These are phyloP conservation scores for Manis crassicaudata DNA, from an alignment of 2,797 vertebrate genomes.

Conservation along the genomic window DNA sequence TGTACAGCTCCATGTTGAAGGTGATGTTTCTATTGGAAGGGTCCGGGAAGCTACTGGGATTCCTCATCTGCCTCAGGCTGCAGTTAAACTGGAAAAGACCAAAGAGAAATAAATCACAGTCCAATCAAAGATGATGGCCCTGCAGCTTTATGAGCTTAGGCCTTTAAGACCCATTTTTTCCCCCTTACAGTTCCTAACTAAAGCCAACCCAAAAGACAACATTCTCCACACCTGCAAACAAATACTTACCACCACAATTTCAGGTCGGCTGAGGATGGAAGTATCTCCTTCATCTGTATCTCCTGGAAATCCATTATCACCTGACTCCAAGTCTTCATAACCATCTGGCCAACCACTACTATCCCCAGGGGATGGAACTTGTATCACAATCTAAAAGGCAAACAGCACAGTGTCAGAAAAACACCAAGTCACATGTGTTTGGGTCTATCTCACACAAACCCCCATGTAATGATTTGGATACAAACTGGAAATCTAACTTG, in stretches of 20 bases:
- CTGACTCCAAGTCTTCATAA: slow-evolving; percentile 91
- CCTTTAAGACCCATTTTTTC: neutral
- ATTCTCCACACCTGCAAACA: neutral
- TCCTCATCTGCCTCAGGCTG: slow-evolving; percentile 86
- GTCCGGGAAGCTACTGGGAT: slow-evolving; percentile 74
- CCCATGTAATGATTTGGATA: neutral
- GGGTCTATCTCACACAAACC: neutral
- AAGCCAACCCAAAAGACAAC: slow-evolving; percentile 17
- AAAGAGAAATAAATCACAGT: neutral
- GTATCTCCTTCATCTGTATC: slow-evolving; percentile 84
- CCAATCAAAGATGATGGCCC: slow-evolving; percentile 37
- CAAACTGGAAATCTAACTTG: slow-evolving; percentile 3
- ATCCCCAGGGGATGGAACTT: slow-evolving; percentile 88
- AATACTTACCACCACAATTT: slow-evolving; percentile 86
- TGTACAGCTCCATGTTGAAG: slow-evolving; percentile 94
- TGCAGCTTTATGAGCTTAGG: neutral
- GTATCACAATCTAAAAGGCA: slow-evolving; percentile 91
- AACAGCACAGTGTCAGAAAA: slow-evolving; percentile 47
- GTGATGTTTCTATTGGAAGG: slow-evolving; percentile 85
- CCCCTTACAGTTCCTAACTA: neutral
- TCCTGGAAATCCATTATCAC: slow-evolving; percentile 88
- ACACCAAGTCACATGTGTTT: neutral
- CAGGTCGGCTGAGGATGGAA: slow-evolving; percentile 81
- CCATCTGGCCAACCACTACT: slow-evolving; percentile 91
- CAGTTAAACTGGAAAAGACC: slow-evolving; percentile 92